These are phyloP conservation scores for Poliocrania exsul DNA, from an alignment of 2,797 vertebrate genomes.

Conservation along the genomic window DNA sequence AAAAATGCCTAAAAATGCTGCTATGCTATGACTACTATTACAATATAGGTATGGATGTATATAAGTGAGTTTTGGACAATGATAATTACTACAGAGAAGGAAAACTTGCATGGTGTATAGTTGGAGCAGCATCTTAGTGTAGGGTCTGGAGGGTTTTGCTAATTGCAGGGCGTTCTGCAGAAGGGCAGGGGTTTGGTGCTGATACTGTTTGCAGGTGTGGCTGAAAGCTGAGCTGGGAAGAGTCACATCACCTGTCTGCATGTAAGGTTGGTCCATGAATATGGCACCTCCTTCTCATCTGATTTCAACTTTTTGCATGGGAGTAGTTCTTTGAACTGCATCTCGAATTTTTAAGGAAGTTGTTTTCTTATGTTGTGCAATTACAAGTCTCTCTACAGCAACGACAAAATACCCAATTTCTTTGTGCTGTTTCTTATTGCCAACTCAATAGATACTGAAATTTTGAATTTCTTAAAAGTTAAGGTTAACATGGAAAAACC, in stretches of 20 bases:
- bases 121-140: background rate
- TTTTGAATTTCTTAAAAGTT: background rate
- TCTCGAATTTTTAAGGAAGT: constrained; percentile 24
- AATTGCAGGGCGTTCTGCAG: background rate
- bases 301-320: background rate
- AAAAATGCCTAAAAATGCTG: background rate
- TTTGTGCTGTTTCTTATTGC: background rate
- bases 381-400: background rate
- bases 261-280: background rate
- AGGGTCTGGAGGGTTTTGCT: background rate
- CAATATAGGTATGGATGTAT: background rate
- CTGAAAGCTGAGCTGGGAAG: background rate
- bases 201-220: background rate
- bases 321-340: background rate
- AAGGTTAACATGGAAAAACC: background rate
- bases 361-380: constrained; percentile 6
- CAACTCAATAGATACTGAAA: background rate
- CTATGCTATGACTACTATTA: background rate
- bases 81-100: background rate
- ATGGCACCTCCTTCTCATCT: background rate
- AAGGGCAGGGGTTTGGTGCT: background rate
- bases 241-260: background rate
- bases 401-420: background rate
- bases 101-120: background rate
- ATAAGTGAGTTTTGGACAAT: background rate